phyloP scores from a whole-genome alignment of 2,797 vertebrate species.

The Erpetoichthys calabaricus region DNA sequence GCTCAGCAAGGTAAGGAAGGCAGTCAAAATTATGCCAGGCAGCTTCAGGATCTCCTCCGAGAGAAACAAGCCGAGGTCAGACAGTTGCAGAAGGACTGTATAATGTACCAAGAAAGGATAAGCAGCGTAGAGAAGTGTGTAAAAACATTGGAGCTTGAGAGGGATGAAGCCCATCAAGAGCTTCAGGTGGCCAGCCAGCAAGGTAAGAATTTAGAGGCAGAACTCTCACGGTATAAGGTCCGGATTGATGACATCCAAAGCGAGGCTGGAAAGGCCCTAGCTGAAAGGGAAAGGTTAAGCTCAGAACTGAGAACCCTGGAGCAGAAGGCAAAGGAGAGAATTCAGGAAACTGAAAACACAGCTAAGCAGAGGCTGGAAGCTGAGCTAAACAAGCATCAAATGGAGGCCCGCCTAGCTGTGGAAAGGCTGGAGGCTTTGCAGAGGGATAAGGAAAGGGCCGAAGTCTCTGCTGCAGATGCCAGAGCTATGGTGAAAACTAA shows the following conservation, averaged over 20 bases:
- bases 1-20: conserved; percentile 56
- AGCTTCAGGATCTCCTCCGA: conserved; percentile 85
- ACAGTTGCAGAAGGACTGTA: conserved; percentile 83
- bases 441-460: conserved; percentile 51
- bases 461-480: conserved; percentile 47
- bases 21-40: conserved; percentile 58
- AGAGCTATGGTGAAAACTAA: conserved; percentile 46
- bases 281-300: conserved; percentile 50
- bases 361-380: conserved; percentile 62
- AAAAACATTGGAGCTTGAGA: conserved; percentile 64
- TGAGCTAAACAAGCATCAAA: conserved; percentile 64
- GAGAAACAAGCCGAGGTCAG: conserved; percentile 89
- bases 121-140: conserved; percentile 66
- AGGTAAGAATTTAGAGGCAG: conserved; percentile 43
- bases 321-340: conserved; percentile 37
- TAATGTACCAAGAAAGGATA: conserved; percentile 80
- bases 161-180: conserved; percentile 45
- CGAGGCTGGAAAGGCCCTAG: conserved; percentile 48
- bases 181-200: conserved; percentile 44
- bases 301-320: conserved; percentile 41
- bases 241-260: conserved; percentile 61
- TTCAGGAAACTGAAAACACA: conserved; percentile 45
- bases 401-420: conserved; percentile 68
- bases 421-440: conserved; percentile 60
- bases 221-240: conserved; percentile 52